These are phyloP conservation scores for Pammene aurita DNA, from an alignment of 2,888 invertebrate genomes.

Conservation along the genomic window DNA sequence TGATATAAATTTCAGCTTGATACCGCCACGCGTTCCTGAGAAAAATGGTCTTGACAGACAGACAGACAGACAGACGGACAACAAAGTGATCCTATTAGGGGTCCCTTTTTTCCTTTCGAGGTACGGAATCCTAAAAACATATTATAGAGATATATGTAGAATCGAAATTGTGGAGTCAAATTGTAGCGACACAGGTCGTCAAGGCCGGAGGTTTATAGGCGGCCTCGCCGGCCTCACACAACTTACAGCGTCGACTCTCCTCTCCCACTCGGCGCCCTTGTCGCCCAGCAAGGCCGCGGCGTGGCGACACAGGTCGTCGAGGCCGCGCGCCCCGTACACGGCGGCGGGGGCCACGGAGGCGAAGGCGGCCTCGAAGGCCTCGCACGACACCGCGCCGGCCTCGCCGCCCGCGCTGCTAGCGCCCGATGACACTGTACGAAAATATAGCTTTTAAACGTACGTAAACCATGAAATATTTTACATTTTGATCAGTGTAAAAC, in stretches of 20 bases:
- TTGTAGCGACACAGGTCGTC: constrained; percentile 90
- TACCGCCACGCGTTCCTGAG: no score
- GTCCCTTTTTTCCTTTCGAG: no score
- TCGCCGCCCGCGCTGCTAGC: constrained; percentile 73
- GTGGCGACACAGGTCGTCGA: constrained; percentile 90
- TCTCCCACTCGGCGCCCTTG: constrained; percentile 95
- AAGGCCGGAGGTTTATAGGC: constrained; percentile 90
- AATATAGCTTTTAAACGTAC: background rate
- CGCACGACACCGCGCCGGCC: constrained; percentile 95
- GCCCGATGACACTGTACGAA: constrained; percentile 53
- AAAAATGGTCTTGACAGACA: no score
- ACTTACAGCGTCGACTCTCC: constrained; percentile 93
- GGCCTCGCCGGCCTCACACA: constrained; percentile 89
- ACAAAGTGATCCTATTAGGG: no score
- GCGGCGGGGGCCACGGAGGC: constrained; percentile 91
- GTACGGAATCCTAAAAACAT: no score
- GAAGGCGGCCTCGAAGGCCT: constrained; percentile 93
- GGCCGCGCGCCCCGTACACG: constrained; percentile 91
- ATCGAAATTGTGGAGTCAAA: no score
- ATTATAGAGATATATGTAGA: no score
- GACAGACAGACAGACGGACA: no score
- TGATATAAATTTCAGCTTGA: no score
- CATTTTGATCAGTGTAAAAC: background rate
- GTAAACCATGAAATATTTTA: background rate
- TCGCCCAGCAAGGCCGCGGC: constrained; percentile 90